phyloP scores from a whole-genome alignment of 2,113 vertebrate species.

The Mormyrus lacerda region DNA sequence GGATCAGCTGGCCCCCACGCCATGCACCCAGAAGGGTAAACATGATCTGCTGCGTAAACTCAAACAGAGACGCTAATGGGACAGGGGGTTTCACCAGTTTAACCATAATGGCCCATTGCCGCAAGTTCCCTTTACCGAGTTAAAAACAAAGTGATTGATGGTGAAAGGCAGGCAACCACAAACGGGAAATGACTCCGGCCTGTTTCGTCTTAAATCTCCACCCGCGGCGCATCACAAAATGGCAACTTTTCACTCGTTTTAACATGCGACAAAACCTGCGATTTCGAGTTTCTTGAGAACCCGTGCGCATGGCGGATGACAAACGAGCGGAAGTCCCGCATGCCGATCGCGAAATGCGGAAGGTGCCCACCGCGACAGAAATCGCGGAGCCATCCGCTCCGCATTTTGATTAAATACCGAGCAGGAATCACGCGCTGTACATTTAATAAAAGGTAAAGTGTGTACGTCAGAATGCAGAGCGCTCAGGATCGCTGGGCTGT shows the following conservation, averaged over 20 bases:
- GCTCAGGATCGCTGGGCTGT: conserved; percentile 77
- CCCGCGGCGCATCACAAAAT: not conserved
- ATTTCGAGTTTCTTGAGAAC: not conserved
- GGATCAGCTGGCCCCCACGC: not conserved
- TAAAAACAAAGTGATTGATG: conserved; percentile 55
- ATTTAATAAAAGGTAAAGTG: conserved; percentile 67
- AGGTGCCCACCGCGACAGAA: not conserved
- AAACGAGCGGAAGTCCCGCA: not conserved
- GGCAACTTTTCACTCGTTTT: not conserved
- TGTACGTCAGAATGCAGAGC: conserved; percentile 73
- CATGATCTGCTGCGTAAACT: not conserved
- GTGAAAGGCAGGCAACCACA: conserved; percentile 40
- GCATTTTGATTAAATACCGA: conserved; percentile 56
- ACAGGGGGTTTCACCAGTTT: not conserved
- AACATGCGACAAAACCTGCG: not conserved
- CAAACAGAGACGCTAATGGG: not conserved
- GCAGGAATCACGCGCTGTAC: conserved; percentile 53
- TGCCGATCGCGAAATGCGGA: not conserved
- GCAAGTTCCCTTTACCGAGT: conserved; percentile 37
- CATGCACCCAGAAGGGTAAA: not conserved
- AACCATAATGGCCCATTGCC: not conserved
- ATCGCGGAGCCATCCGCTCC: conserved; percentile 31
- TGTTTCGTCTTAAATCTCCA: not conserved
- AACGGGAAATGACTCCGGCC: conserved; percentile 38
- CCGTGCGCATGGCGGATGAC: not conserved